Evolutionary conservation across 37 sponge, comb jelly and placozoan genomes (phyloP), one percentile per base, ranked within the genome.

Genomic region (Hexactinellida sp.): DNA sequence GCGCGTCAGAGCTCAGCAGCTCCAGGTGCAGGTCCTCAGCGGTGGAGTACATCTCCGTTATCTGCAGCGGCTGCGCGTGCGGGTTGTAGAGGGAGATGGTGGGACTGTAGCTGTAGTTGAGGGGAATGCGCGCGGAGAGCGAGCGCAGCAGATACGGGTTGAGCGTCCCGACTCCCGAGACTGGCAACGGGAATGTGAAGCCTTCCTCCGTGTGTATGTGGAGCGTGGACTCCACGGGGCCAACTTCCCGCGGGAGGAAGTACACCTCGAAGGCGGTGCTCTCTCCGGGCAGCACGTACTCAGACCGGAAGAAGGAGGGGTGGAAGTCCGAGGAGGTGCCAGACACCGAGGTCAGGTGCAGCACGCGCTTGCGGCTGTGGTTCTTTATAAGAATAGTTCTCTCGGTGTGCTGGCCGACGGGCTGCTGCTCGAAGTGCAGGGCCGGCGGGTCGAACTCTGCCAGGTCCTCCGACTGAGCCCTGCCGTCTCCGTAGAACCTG

Each of bases 21-120:
- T 95, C 96, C 54, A 95, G 71, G 82, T 93, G 92, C 54, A 95
- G 82, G 36, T 91, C 93, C 16, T 90, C 90, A 36, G 91, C 87
- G 86, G 92, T 93, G 54, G 93, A 90, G 83, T 93, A 95, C 86
- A 95, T 91, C 87, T 95, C 96, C 55, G 88, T 88, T 1, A 95
- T 82, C 92, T 95, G 95, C 37, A 95, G 83, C 54, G 93, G 32
- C 16, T 84, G 55, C 38, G 39, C 82, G 85, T 86, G 88, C 0
- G 96, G 96, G 83, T 95, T 95, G 87, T 92, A 93, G 89, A 95
- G 89, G 36, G 87, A 87, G 32, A 95, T 93, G 34, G 88, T 36
- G 32, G 96, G 96, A n/a, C 89, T 86, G 84, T 95, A 95, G 83
- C 92, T 89, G 24, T 90, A 90, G 88, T 93, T 95, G 85, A 95